These are phyloP conservation scores for Microtus pennsylvanicus DNA, from an alignment of 2,113 vertebrate genomes.

Conservation along the genomic window DNA sequence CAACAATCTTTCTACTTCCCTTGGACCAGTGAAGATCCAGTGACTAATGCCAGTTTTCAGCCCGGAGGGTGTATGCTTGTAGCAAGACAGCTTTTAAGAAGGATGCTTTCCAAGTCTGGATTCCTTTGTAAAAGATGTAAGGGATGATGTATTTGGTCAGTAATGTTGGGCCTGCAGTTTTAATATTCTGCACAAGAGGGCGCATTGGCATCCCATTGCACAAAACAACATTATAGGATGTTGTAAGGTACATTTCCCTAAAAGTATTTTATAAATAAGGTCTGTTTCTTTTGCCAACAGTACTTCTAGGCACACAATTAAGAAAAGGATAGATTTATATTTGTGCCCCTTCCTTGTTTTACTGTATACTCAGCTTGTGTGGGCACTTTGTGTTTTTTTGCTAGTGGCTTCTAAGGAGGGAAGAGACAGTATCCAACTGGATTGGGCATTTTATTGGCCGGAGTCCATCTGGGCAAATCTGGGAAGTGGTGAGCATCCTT, in stretches of 20 bases:
- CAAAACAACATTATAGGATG: fast-evolving
- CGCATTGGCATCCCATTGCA: constrained; percentile 64
- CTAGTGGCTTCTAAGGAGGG: background rate
- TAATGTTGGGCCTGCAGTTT: background rate
- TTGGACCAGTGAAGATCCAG: background rate
- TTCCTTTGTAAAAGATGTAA: background rate
- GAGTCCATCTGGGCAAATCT: background rate
- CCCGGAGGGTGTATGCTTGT: no score
- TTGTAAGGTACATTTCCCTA: background rate
- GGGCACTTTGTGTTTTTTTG: background rate
- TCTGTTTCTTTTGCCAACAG: background rate
- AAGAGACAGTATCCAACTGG: fast-evolving
- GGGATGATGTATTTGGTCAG: background rate
- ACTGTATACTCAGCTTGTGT: background rate
- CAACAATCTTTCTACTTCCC: background rate
- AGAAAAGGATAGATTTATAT: background rate
- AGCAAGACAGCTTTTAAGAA: background rate
- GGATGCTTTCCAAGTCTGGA: no score
- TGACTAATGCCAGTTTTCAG: background rate
- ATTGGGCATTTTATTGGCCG: background rate
- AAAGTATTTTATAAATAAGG: constrained; percentile 26
- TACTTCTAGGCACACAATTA: background rate
- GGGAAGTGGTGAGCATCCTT: background rate
- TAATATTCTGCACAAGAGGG: constrained; percentile 11
- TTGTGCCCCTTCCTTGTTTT: background rate